Evolutionary conservation across 2,888 invertebrate genomes (phyloP).

Genomic region (Lycia hirtaria): DNA sequence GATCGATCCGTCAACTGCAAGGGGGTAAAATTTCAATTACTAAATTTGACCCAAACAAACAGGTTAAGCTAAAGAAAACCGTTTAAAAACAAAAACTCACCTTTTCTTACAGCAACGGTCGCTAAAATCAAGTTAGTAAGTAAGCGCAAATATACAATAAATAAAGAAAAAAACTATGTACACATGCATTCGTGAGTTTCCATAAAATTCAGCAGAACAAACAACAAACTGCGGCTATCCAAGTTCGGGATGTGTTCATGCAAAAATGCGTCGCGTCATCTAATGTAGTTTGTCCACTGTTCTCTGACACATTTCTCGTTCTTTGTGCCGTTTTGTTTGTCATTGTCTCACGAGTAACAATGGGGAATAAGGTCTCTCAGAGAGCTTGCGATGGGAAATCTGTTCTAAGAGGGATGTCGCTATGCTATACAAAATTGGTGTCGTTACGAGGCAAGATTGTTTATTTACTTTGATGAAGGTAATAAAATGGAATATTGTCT

Average conservation of each 20-base stretch:
- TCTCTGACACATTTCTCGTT: conserved; percentile 33
- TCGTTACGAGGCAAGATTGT: too few relatives aligned
- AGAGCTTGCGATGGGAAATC: conserved; percentile 12
- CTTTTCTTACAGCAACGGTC: too few relatives aligned
- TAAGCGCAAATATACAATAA: not conserved
- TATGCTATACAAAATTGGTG: not conserved
- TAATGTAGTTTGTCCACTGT: conserved; percentile 55
- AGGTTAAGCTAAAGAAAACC: too few relatives aligned
- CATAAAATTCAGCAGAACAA: not conserved
- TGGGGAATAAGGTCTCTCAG: conserved; percentile 4
- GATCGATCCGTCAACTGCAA: too few relatives aligned
- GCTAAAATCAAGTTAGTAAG: too few relatives aligned
- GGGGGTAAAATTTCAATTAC: too few relatives aligned
- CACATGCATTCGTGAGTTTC: not conserved
- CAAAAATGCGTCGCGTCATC: conserved; percentile 59
- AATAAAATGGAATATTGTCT: too few relatives aligned
- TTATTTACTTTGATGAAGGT: too few relatives aligned
- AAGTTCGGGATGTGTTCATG: conserved; percentile 46
- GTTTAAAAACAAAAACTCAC: too few relatives aligned
- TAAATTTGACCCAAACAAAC: too few relatives aligned
- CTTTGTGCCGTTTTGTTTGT: conserved; percentile 32
- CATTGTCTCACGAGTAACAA: conserved; percentile 27
- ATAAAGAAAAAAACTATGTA: not conserved
- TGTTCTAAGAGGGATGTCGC: not conserved
- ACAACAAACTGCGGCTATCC: conserved; percentile 17